These are phyloP conservation scores for Galemys pyrenaicus DNA, from an alignment of 2,113 vertebrate species.

Conservation along the genomic window DNA sequence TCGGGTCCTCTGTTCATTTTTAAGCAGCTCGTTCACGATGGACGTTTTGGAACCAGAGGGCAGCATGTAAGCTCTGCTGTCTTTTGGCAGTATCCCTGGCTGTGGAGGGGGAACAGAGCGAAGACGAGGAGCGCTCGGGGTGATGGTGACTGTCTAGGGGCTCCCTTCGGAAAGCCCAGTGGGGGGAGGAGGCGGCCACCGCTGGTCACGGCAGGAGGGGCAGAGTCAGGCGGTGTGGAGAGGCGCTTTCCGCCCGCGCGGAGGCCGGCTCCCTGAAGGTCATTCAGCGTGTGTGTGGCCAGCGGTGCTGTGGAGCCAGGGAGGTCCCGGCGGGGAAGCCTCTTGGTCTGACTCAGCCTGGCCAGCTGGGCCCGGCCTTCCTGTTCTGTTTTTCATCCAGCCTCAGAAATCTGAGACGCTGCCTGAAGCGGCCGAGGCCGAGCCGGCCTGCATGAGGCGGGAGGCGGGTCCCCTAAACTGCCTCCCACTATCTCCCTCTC, in stretches of 20 bases:
- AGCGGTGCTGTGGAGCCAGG: no score
- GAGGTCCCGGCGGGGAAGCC: neutral
- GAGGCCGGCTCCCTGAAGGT: no score
- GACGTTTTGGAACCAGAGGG: neutral
- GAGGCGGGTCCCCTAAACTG: neutral
- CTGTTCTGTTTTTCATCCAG: neutral
- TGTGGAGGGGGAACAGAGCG: neutral
- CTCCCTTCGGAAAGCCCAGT: no score
- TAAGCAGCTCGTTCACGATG: no score
- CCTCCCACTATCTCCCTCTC: neutral
- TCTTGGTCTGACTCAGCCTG: neutral
- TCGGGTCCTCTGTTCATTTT: no score
- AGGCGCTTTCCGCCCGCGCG: neutral
- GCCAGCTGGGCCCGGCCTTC: neutral
- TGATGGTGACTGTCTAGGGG: neutral
- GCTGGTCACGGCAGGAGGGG: neutral
- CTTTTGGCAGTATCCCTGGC: neutral
- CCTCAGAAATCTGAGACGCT: neutral
- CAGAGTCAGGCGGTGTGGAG: no score
- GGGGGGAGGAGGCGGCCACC: neutral
- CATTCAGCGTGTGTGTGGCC: no score
- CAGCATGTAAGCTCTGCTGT: neutral
- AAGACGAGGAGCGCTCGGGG: neutral
- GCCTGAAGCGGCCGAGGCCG: neutral
- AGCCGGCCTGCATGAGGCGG: fast-evolving